These are phyloP conservation scores for Antennarius striatus DNA, from an alignment of 2,113 vertebrate genomes.

Conservation along the genomic window DNA sequence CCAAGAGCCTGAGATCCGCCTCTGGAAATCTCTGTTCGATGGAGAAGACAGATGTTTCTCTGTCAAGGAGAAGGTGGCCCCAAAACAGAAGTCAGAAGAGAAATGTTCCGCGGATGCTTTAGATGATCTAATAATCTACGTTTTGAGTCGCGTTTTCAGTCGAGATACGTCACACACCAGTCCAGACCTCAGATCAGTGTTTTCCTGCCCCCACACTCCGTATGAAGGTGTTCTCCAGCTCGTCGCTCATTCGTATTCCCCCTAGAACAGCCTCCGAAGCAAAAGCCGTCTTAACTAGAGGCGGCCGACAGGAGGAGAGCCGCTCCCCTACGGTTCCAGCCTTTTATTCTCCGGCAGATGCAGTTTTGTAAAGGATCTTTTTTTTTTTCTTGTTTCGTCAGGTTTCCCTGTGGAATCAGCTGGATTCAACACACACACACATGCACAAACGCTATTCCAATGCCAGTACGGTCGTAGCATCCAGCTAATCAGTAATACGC, in stretches of 20 bases:
- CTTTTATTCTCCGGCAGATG: conserved; percentile 25
- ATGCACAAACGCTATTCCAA: conserved; percentile 17
- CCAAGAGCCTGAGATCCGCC: conserved; percentile 21
- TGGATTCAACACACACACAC: conserved; percentile 9
- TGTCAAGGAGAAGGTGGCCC: neutral
- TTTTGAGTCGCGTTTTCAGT: neutral
- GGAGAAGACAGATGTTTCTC: conserved; percentile 35
- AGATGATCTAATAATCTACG: conserved; percentile 8
- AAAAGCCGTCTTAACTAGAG: conserved; percentile 18
- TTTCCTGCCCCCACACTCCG: conserved; percentile 22
- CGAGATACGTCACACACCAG: conserved; percentile 8
- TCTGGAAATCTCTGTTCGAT: conserved; percentile 34
- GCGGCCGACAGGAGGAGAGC: conserved; percentile 7
- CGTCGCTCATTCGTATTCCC: conserved; percentile 36
- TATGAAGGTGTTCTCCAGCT: conserved; percentile 14
- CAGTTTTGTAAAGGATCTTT: conserved; percentile 23
- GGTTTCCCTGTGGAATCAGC: conserved; percentile 32
- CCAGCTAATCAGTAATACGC: conserved; percentile 23
- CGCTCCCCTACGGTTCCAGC: conserved; percentile 19
- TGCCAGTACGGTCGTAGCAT: conserved; percentile 6
- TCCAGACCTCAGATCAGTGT: conserved; percentile 28
- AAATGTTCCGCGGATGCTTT: conserved; percentile 16
- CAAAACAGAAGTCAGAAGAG: conserved; percentile 14
- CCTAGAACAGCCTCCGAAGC: conserved; percentile 31
- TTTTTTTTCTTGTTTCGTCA: conserved; percentile 1